Evolutionary conservation across 1,140 invertebrate species (phyloP).

Genomic region (Anastrepha obliqua): DNA sequence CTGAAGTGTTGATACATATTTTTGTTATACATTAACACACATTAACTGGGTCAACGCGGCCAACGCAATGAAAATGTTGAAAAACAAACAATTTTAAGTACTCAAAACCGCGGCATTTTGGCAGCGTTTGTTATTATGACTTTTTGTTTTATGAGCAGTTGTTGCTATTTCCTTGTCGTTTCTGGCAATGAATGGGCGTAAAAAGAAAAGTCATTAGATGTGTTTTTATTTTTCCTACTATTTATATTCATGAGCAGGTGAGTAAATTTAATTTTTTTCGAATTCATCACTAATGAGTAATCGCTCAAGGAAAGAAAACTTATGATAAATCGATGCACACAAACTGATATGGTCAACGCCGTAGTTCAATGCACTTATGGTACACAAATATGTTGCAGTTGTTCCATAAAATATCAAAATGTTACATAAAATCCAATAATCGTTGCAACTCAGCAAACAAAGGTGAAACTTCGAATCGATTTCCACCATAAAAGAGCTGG

Average conservation of each 20-base stretch:
- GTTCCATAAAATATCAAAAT: too few relatives aligned
- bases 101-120: background rate
- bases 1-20: background rate
- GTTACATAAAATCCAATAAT: too few relatives aligned
- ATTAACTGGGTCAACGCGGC: constrained; percentile 29
- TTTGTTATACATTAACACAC: background rate
- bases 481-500: too few relatives aligned
- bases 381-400: too few relatives aligned
- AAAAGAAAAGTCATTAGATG: background rate
- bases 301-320: too few relatives aligned
- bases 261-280: background rate
- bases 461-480: too few relatives aligned
- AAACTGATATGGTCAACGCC: too few relatives aligned
- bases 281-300: too few relatives aligned
- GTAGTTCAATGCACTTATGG: too few relatives aligned
- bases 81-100: background rate
- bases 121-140: background rate
- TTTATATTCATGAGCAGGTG: background rate
- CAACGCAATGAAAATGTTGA: constrained; percentile 34
- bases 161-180: background rate
- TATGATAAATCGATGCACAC: too few relatives aligned
- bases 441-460: too few relatives aligned
- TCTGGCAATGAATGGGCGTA: background rate
- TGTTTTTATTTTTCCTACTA: background rate
- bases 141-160: background rate